Conservation (phyloP, 2,888 invertebrate genomes). For the Cryptocheilus praepositus region DNA sequence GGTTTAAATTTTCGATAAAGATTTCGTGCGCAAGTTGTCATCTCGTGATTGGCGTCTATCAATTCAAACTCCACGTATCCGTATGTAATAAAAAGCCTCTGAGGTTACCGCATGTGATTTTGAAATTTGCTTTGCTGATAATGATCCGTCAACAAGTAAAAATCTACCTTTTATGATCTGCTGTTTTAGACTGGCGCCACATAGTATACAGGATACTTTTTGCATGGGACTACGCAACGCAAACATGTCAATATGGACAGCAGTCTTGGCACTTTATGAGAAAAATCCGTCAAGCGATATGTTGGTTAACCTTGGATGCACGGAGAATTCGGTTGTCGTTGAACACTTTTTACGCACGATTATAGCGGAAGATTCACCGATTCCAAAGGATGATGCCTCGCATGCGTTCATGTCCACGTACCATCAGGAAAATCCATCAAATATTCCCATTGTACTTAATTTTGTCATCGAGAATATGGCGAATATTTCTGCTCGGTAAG, state of each 20-base stretch:
- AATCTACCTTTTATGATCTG: too few species aligned
- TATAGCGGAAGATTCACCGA: constrained; percentile 1
- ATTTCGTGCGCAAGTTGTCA: too few species aligned
- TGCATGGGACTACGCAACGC: constrained; percentile 73
- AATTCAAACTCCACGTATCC: too few species aligned
- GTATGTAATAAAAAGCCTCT: too few species aligned
- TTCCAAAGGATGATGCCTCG: background rate
- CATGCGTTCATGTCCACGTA: background rate
- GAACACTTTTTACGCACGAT: constrained; percentile 38
- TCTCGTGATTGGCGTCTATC: too few species aligned
- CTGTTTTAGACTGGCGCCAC: constrained; percentile 18
- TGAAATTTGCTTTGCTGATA: too few species aligned
- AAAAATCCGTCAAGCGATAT: constrained; percentile 42
- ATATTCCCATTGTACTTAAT: background rate
- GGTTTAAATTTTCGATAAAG: too few species aligned
- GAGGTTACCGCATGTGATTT: too few species aligned
- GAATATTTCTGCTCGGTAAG: constrained; percentile 16
- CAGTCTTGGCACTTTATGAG: constrained; percentile 24
- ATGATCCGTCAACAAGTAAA: too few species aligned
- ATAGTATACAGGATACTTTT: constrained; percentile 66
- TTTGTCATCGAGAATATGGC: constrained; percentile 24
- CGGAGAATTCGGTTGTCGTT: constrained; percentile 73
- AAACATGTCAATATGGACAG: constrained; percentile 46
- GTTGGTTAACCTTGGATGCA: constrained; percentile 74
- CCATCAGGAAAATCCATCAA: background rate